These are phyloP conservation scores for Chloebia gouldiae DNA, from an alignment of 2,113 vertebrate genomes.

Conservation along the genomic window DNA sequence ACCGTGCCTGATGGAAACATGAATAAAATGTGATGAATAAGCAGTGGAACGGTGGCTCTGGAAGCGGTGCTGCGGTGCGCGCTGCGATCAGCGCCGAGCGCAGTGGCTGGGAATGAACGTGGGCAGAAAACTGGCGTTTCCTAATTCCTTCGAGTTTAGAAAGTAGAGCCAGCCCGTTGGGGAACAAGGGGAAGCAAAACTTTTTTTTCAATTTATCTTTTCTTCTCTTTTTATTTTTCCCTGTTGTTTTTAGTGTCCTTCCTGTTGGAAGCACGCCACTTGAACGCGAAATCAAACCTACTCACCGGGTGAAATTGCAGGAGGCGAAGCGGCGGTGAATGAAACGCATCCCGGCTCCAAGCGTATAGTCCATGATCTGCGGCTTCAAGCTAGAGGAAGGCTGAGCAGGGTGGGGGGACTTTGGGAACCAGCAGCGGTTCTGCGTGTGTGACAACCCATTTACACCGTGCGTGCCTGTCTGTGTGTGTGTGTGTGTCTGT, in stretches of 20 bases:
- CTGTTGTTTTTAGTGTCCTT: neutral
- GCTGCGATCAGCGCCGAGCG: neutral
- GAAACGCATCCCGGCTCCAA: constrained; percentile 45
- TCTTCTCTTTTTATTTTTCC: neutral
- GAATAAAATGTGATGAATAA: neutral
- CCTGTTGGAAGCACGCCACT: neutral
- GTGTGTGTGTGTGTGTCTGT: neutral
- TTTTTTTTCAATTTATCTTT: neutral
- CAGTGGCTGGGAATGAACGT: neutral
- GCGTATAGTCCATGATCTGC: constrained; percentile 63
- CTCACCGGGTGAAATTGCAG: constrained; percentile 69
- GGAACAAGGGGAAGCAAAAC: neutral
- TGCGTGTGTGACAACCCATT: neutral
- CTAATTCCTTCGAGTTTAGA: neutral
- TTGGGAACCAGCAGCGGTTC: constrained; percentile 18
- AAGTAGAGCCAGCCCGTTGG: neutral
- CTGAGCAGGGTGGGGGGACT: constrained; percentile 1
- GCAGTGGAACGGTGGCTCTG: neutral
- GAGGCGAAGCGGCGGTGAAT: constrained; percentile 39
- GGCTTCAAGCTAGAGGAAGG: neutral
- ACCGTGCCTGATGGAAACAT: neutral
- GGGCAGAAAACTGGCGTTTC: neutral
- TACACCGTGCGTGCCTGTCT: neutral
- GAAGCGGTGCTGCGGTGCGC: neutral
- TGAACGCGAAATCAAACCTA: constrained; percentile 34